Evolutionary conservation across 2,113 vertebrate species (phyloP), one percentile per base, ranked within the genome.

Genomic region (Bos taurus): DNA sequence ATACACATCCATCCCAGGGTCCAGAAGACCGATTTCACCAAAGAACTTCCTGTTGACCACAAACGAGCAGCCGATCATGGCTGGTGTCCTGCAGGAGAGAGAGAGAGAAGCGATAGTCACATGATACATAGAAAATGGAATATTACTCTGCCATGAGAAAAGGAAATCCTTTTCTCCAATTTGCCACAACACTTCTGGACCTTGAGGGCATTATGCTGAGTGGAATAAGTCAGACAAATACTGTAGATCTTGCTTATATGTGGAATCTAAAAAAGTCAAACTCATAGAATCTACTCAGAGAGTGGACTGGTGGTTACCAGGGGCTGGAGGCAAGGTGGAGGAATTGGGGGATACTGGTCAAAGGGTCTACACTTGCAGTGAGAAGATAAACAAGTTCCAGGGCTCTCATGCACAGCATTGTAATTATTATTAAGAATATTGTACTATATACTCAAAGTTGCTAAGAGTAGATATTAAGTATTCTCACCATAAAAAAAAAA

Each of bases 11-110:
- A 99, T 99, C 83, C 99, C 99, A 0, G 99, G 99, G 98, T 99
- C 99, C 2, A 99, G 99, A 48, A 99, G 99, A 19, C 99, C 99
- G 0, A 99, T 99, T 96, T 99, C 99, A 50, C 99, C 99, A 5
- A 99, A 99, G 98, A 99, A 99, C 17, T 99, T 99, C 7, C 99
- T 99, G 98, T 99, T 99, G 87, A 99, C 99, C 97, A 99, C 99
- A 16, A 99, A 99, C 0, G 99, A 99, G 98, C 99, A 99, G 96
- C 99, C 99, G 2, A 99, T 99, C 99, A 99, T 99, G 11, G 99
- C 99, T 0, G 99, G 99, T 0, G 99, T 99, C 98, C 99, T 99
- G 98, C 0, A 5, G 0, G 0, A 16, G 54, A 96, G 40, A 94
- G 71, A 71, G 67, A 71, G n/a, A 71, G 19, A 36, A 48, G 36